phyloP scores from a whole-genome alignment of 1,140 invertebrate genomes.

The Macrotrachela quadricornifera region DNA sequence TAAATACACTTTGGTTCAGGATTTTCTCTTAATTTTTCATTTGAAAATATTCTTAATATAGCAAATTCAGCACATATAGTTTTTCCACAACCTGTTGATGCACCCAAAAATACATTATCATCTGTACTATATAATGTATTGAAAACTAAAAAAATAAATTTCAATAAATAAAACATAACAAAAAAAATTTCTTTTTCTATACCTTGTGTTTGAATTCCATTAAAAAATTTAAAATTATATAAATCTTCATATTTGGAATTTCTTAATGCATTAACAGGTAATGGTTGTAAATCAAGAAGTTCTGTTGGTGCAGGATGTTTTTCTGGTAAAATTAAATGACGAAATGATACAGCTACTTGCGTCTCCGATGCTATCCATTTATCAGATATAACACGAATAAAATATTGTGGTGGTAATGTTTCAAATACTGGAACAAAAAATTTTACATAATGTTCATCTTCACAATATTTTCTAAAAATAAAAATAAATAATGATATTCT shows the following conservation, averaged over 20 bases:
- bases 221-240: slow-evolving; percentile 78
- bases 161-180: no score
- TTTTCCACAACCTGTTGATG: slow-evolving; percentile 88
- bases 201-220: slow-evolving; percentile 87
- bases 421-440: slow-evolving; percentile 97
- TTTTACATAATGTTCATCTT: slow-evolving; percentile 84
- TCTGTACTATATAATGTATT: slow-evolving; percentile 95
- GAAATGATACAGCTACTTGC: slow-evolving; percentile 83
- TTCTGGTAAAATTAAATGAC: slow-evolving; percentile 87
- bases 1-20: slow-evolving; percentile 51
- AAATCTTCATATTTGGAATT: slow-evolving; percentile 64
- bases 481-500: no score
- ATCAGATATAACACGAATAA: slow-evolving; percentile 49
- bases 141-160: slow-evolving; percentile 45
- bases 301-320: slow-evolving; percentile 94
- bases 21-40: slow-evolving; percentile 11
- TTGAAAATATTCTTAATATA: slow-evolving; percentile 47
- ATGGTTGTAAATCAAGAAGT: slow-evolving; percentile 80
- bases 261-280: slow-evolving; percentile 53
- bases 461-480: slow-evolving; percentile 67
- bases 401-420: slow-evolving; percentile 90
- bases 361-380: slow-evolving; percentile 56
- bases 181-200: no score
- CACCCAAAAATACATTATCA: slow-evolving; percentile 93
- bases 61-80: slow-evolving; percentile 91